A percentile compares a stretch with the other conserved stretches of the same genome.
These are phyloP conservation scores for Labroides dimidiatus DNA, from an alignment of 2,797 vertebrate species.

Conservation along the genomic window DNA sequence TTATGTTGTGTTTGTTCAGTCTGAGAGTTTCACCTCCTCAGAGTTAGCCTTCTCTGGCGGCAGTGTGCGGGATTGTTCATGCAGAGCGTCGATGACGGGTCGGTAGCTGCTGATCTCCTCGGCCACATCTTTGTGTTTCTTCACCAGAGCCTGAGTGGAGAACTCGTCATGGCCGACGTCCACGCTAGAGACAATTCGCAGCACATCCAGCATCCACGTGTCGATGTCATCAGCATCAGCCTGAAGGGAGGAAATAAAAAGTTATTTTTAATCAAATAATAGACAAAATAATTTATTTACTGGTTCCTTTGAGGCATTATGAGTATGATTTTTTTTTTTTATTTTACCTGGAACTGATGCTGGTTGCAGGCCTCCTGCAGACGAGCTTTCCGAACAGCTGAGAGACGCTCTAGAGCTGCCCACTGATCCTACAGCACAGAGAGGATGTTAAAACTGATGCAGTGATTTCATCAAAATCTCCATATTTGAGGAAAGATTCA, in stretches of 20 bases:
- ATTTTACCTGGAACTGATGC: slow-evolving; percentile 92
- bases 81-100: slow-evolving; percentile 91
- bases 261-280: not conserved
- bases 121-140: slow-evolving; percentile 97
- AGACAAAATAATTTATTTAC: not conserved
- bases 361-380: slow-evolving; percentile 93
- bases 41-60: slow-evolving; percentile 85
- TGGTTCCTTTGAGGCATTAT: not conserved
- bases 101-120: slow-evolving; percentile 95
- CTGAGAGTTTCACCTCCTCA: slow-evolving; percentile 71
- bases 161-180: slow-evolving; percentile 98
- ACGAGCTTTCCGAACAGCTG: slow-evolving; percentile 91
- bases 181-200: slow-evolving; percentile 94
- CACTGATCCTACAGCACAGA: slow-evolving; percentile 86
- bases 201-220: slow-evolving; percentile 96
- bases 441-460: not conserved
- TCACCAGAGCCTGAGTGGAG: slow-evolving; percentile 96
- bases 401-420: slow-evolving; percentile 93
- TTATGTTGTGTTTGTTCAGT: not conserved
- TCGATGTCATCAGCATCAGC: slow-evolving; percentile 95
- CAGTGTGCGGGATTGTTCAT: slow-evolving; percentile 90
- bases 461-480: not conserved
- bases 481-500: not conserved
- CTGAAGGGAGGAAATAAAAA: slow-evolving; percentile 20
- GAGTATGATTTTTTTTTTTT: not conserved